Conservation (phyloP, 37 sponge, comb jelly and placozoan genomes). For the Amphimedon queenslandica region DNA sequence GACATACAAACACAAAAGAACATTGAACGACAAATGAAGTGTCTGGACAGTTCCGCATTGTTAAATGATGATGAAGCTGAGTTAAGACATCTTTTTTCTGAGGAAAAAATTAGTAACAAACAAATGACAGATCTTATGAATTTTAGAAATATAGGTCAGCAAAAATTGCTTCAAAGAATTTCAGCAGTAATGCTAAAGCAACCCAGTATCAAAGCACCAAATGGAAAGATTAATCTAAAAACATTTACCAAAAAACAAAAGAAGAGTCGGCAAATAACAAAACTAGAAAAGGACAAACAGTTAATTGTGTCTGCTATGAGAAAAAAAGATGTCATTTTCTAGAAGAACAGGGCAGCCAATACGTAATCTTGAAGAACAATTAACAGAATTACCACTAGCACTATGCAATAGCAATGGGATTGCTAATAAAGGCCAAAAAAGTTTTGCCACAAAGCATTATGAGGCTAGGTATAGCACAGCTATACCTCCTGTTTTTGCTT, state of each 20-base stretch:
- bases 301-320: neutral
- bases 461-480: neutral
- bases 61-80: neutral
- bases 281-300: conserved; percentile 1
- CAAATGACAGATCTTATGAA: conserved; percentile 3
- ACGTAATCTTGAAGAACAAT: neutral
- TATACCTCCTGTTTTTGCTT: neutral
- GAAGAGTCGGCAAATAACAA: neutral
- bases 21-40: neutral
- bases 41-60: neutral
- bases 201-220: conserved; percentile 8
- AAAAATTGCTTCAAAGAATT: conserved; percentile 1
- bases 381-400: conserved; percentile 3
- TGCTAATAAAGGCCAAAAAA: conserved; percentile 6
- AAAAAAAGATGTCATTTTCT: neutral
- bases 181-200: neutral
- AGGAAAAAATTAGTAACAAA: neutral
- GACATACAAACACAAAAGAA: conserved; percentile 2
- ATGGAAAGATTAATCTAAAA: neutral
- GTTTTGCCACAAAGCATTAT: neutral
- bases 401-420: neutral
- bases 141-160: neutral
- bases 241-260: neutral
- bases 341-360: neutral
- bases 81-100: neutral